phyloP scores from a whole-genome alignment of 1,140 invertebrate genomes.

The Samia ricini region DNA sequence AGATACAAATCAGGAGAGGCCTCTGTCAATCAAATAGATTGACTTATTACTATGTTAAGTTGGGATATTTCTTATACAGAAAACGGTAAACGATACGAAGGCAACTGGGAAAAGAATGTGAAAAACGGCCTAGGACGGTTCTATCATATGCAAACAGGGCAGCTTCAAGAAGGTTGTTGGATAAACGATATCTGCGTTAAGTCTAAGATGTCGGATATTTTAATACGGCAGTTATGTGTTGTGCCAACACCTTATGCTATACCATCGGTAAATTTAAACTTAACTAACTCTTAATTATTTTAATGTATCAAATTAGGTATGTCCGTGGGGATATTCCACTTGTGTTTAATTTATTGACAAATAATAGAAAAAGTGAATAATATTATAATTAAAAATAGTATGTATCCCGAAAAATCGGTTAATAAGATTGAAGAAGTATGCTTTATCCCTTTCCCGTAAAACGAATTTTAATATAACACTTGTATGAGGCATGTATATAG shows the following conservation, averaged over 20 bases:
- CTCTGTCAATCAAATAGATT: no score
- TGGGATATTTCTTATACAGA: conserved; percentile 41
- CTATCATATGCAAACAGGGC: conserved; percentile 80
- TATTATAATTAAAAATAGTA: no score
- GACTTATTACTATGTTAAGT: no score
- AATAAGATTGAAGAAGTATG: no score
- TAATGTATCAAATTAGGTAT: background rate
- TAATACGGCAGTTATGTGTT: conserved; percentile 75
- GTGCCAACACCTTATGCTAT: conserved; percentile 78
- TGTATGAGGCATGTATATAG: no score
- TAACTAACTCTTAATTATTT: background rate
- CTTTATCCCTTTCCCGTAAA: no score
- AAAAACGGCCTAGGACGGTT: conserved; percentile 80
- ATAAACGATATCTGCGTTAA: conserved; percentile 65
- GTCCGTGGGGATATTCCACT: background rate
- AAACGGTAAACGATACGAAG: conserved; percentile 81
- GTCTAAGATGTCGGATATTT: conserved; percentile 77
- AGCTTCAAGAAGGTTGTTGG: conserved; percentile 81
- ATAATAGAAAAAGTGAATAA: no score
- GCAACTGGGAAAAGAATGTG: conserved; percentile 75
- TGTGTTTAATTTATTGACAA: no score
- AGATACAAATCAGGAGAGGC: no score
- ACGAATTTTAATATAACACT: no score
- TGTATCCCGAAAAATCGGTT: no score
- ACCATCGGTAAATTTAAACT: conserved; percentile 56